Evolutionary conservation across 2,113 vertebrate genomes (phyloP).

Genomic region (Pimephales promelas): DNA sequence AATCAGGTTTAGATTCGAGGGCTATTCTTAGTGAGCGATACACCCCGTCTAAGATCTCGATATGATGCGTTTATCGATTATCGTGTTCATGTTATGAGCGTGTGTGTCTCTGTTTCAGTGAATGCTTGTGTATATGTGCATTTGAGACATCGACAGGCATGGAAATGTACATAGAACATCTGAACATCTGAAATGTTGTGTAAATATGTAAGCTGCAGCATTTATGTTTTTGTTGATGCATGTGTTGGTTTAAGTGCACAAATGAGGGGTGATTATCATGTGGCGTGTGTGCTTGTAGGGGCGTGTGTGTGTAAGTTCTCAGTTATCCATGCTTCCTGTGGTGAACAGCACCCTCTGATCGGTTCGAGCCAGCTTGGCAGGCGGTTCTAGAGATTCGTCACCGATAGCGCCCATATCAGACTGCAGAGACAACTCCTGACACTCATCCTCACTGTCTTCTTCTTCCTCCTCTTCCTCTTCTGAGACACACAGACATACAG

Average conservation of each 20-base stretch:
- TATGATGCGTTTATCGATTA: not conserved
- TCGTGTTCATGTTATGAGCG: conserved; percentile 3
- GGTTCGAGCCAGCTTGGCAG: conserved; percentile 84
- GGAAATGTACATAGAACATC: conserved; percentile 23
- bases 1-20: not conserved
- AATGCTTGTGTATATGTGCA: conserved; percentile 23
- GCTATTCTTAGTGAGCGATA: not conserved
- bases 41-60: conserved; percentile 7
- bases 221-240: conserved; percentile 28
- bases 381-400: conserved; percentile 85
- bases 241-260: conserved; percentile 1
- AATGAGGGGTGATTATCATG: not conserved
- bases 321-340: conserved; percentile 72
- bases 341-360: conserved; percentile 80
- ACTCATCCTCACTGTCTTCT: conserved; percentile 90
- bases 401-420: conserved; percentile 76
- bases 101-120: conserved; percentile 12
- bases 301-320: conserved; percentile 39
- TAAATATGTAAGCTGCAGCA: conserved; percentile 49
- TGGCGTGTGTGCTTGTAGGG: conserved; percentile 14
- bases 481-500: conserved; percentile 62
- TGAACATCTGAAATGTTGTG: not conserved
- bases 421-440: conserved; percentile 85
- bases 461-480: conserved; percentile 93
- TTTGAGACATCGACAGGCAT: conserved; percentile 10